A percentile compares a stretch with the other conserved stretches of the same genome.
phyloP scores from a whole-genome alignment of 2,113 vertebrate genomes.

The Channa argus region DNA sequence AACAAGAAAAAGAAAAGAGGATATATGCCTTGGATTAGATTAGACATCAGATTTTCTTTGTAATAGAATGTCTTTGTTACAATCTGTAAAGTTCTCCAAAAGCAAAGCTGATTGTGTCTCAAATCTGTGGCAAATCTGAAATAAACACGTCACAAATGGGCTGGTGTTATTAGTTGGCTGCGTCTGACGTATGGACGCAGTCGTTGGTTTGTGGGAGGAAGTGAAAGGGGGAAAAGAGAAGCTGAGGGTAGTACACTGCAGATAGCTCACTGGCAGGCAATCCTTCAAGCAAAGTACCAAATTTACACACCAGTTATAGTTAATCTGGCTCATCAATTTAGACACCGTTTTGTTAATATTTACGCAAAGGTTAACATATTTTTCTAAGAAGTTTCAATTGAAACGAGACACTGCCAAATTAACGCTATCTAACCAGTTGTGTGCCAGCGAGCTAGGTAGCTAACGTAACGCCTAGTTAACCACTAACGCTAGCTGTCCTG shows the following conservation, averaged over 20 bases:
- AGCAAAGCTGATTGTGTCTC: no score
- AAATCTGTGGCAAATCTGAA: neutral
- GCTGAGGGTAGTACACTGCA: conserved; percentile 42
- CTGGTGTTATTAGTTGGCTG: neutral
- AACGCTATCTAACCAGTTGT: conserved; percentile 25
- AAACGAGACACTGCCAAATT: conserved; percentile 29
- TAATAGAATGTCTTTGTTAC: no score
- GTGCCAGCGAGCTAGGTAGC: conserved; percentile 46
- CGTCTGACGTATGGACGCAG: conserved; percentile 63
- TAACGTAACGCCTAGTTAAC: conserved; percentile 67
- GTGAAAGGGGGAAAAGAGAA: conserved; percentile 74
- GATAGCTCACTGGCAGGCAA: conserved; percentile 49
- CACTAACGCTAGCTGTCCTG: conserved; percentile 40
- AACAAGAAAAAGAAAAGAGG: no score
- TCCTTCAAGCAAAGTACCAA: conserved; percentile 60
- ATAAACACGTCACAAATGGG: conserved; percentile 12
- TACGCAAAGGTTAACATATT: neutral
- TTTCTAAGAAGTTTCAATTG: neutral
- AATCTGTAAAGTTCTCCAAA: no score
- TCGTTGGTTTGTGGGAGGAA: conserved; percentile 71
- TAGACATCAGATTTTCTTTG: no score
- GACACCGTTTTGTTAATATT: neutral
- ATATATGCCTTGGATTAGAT: no score
- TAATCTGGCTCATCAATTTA: neutral
- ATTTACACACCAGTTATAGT: conserved; percentile 21